Percentiles rank a stretch among this genome's conserved stretches.
Evolutionary conservation across 2,797 vertebrate genomes (phyloP).

Genomic region (Rhinatrema bivittatum): DNA sequence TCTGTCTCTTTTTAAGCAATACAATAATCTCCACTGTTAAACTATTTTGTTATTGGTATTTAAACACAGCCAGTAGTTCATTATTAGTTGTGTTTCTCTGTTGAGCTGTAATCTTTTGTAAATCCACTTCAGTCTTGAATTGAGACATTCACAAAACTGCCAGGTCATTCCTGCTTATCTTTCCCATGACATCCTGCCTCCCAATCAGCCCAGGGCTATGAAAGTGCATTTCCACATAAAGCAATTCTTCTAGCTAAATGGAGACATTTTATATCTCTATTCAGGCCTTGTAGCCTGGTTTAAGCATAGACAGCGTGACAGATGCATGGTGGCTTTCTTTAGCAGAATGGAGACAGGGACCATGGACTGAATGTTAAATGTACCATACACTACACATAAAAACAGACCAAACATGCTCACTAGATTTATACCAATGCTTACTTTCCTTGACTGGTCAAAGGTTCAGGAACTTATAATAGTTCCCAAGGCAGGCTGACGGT

Average conservation of each 20-base stretch:
- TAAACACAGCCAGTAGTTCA: slow-evolving; percentile 47
- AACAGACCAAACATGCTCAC: slow-evolving; percentile 48
- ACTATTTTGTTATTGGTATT: slow-evolving; percentile 37
- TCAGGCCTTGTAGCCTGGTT: slow-evolving; percentile 28
- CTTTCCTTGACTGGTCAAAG: slow-evolving; percentile 55
- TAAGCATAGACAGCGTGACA: slow-evolving; percentile 44
- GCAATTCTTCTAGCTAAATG: slow-evolving; percentile 70
- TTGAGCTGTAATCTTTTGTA: slow-evolving; percentile 48
- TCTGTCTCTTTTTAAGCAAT: too few species aligned
- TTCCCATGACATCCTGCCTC: slow-evolving; percentile 74
- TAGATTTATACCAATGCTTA: slow-evolving; percentile 54
- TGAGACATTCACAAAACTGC: slow-evolving; percentile 50
- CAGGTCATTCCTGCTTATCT: slow-evolving; percentile 69
- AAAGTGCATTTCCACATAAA: slow-evolving; percentile 40
- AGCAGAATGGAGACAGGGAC: slow-evolving; percentile 36
- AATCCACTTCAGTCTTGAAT: slow-evolving; percentile 35
- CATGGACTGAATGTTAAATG: slow-evolving; percentile 47
- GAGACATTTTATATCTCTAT: slow-evolving; percentile 62
- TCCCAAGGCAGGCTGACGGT: slow-evolving; percentile 44
- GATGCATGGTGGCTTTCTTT: slow-evolving; percentile 43
- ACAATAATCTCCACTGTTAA: slow-evolving; percentile 12
- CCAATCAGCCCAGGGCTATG: slow-evolving; percentile 42
- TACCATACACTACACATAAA: slow-evolving; percentile 30
- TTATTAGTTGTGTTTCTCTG: slow-evolving; percentile 50
- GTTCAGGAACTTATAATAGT: slow-evolving; percentile 43